Conservation (phyloP, 2,888 invertebrate species). For the Andrena hattorfiana region DNA sequence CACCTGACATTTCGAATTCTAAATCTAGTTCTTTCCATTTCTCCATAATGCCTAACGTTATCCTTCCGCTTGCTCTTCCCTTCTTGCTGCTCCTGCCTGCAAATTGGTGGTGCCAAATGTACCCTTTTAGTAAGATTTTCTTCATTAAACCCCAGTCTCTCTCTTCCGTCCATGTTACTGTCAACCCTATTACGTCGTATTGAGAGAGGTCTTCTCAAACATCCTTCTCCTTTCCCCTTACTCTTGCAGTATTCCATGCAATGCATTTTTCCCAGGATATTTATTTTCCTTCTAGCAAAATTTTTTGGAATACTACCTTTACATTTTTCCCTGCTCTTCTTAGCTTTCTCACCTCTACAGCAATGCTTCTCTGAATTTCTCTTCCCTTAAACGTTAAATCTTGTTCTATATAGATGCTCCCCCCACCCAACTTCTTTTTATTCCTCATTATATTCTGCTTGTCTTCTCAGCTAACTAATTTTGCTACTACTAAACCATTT, state of each 20-base stretch:
- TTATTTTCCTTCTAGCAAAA: not conserved
- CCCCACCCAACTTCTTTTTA: not conserved
- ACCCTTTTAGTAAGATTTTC: not conserved
- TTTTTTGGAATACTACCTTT: not conserved
- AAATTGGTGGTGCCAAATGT: not conserved
- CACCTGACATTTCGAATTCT: not conserved
- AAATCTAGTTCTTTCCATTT: too few species aligned
- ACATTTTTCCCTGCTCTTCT: not conserved
- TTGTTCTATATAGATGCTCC: not conserved
- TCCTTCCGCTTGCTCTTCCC: constrained; percentile 5
- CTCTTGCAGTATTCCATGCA: too few species aligned
- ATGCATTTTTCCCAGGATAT: not conserved
- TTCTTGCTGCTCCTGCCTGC: not conserved
- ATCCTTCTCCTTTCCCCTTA: too few species aligned
- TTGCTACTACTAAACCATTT: not conserved
- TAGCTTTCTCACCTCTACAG: not conserved
- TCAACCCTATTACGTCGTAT: too few species aligned
- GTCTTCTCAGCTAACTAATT: not conserved
- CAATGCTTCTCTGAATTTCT: not conserved
- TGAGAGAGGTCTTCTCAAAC: too few species aligned
- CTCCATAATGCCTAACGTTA: not conserved
- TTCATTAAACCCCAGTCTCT: not conserved
- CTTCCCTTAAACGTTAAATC: not conserved
- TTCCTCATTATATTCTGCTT: not conserved
- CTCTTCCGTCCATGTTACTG: not conserved